Conservation (phyloP, 2,113 vertebrate species). For the Notarius quadriscutis region DNA sequence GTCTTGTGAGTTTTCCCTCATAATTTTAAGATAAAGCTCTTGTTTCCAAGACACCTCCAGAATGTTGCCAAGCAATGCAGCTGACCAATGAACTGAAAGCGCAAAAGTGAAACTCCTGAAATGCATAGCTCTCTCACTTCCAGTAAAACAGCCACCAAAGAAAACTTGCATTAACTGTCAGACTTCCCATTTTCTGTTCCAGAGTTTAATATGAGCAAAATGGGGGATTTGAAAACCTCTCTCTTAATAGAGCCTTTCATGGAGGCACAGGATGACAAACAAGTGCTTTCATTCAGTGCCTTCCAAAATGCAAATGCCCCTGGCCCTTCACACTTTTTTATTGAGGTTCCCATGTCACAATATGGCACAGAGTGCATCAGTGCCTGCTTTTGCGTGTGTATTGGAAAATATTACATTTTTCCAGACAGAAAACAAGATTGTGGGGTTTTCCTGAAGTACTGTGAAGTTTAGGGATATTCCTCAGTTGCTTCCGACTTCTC, state of each 20-base stretch:
- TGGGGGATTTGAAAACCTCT: constrained; percentile 73
- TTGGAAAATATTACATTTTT: constrained; percentile 55
- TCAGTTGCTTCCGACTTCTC: background rate
- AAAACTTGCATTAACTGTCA: constrained; percentile 57
- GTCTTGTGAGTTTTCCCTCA: constrained; percentile 44
- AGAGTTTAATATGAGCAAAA: constrained; percentile 68
- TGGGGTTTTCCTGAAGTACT: constrained; percentile 57
- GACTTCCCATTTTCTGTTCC: constrained; percentile 60
- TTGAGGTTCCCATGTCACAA: constrained; percentile 78
- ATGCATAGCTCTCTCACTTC: background rate
- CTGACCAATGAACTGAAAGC: constrained; percentile 42
- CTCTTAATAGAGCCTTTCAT: constrained; percentile 78
- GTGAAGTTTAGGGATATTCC: constrained; percentile 22
- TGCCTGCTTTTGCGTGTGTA: constrained; percentile 56
- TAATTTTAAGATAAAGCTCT: constrained; percentile 55
- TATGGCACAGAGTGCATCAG: constrained; percentile 65
- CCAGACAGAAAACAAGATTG: constrained; percentile 59
- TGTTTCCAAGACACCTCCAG: constrained; percentile 46
- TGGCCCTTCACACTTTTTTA: constrained; percentile 78
- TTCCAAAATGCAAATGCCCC: constrained; percentile 82
- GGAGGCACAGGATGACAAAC: constrained; percentile 77
- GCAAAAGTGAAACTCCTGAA: constrained; percentile 6
- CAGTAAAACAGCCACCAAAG: constrained; percentile 50
- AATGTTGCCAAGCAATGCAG: constrained; percentile 42
- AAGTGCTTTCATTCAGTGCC: constrained; percentile 74